Conservation (phyloP, 2,797 vertebrate species). For the Protosalanx chinensis region DNA sequence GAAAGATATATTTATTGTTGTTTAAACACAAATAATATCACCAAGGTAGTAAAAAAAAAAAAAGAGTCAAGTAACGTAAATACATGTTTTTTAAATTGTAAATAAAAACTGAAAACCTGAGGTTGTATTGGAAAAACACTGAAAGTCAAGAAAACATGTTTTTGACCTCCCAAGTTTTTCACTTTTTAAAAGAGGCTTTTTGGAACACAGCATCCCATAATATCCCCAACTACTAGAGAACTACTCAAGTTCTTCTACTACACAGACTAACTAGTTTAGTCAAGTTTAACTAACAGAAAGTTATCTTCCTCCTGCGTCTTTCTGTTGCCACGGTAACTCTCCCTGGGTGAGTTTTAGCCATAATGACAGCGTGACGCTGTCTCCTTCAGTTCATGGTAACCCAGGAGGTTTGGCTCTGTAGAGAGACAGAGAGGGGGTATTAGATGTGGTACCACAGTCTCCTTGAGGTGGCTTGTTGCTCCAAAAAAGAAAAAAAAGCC, state of each 20-base stretch:
- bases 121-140: background rate
- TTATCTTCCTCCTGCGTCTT: background rate
- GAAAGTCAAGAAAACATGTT: background rate
- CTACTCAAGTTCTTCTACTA: background rate
- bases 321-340: slow-evolving; percentile 60
- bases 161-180: slow-evolving; percentile 20
- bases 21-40: slow-evolving; percentile 23
- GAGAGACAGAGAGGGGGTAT: slow-evolving; percentile 77
- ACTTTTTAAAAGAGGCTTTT: slow-evolving; percentile 59
- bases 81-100: slow-evolving; percentile 10
- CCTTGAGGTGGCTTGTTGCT: slow-evolving; percentile 31
- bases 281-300: background rate
- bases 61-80: slow-evolving; percentile 24
- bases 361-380: slow-evolving; percentile 76
- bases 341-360: slow-evolving; percentile 64
- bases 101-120: slow-evolving; percentile 8
- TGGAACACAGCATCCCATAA: slow-evolving; percentile 19
- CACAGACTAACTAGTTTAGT: slow-evolving; percentile 15
- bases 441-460: slow-evolving; percentile 63
- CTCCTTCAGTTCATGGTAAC: slow-evolving; percentile 86
- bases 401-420: slow-evolving; percentile 81
- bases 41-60: slow-evolving; percentile 9
- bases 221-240: slow-evolving; percentile 22
- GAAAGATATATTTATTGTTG: background rate
- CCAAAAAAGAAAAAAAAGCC: slow-evolving; percentile 32